These are phyloP conservation scores for Limnephilus lunatus DNA, from an alignment of 2,888 invertebrate species.

Conservation along the genomic window DNA sequence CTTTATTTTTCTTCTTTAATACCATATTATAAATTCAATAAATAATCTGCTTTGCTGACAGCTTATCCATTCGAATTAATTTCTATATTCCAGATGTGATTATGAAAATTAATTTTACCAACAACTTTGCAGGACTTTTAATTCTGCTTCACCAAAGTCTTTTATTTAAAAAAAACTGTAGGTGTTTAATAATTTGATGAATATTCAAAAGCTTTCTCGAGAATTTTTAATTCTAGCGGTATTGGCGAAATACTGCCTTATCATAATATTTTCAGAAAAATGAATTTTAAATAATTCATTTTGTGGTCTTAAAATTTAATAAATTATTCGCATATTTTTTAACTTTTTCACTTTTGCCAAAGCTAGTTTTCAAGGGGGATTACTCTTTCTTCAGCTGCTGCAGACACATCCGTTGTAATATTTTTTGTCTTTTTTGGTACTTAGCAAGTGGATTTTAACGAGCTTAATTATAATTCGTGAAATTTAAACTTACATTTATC, in stretches of 20 bases:
- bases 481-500: too few species aligned
- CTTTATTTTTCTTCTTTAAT: background rate
- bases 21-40: background rate
- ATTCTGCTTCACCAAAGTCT: background rate
- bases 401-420: background rate
- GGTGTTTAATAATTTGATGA: background rate
- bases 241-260: background rate
- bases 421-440: too few species aligned
- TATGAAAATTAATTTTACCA: background rate
- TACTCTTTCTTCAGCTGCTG: background rate
- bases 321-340: background rate
- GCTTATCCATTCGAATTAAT: background rate
- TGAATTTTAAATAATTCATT: background rate
- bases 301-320: background rate
- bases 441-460: too few species aligned
- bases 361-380: background rate
- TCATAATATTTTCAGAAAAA: background rate
- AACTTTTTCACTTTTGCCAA: background rate
- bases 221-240: background rate
- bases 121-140: background rate
- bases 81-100: background rate
- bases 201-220: conserved; percentile 11
- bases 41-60: background rate
- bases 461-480: too few species aligned
- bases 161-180: background rate